A percentile compares a stretch with the other conserved stretches of the same genome.
These are phyloP conservation scores for Lycaena phlaeas DNA, from an alignment of 2,888 invertebrate species.

Conservation along the genomic window DNA sequence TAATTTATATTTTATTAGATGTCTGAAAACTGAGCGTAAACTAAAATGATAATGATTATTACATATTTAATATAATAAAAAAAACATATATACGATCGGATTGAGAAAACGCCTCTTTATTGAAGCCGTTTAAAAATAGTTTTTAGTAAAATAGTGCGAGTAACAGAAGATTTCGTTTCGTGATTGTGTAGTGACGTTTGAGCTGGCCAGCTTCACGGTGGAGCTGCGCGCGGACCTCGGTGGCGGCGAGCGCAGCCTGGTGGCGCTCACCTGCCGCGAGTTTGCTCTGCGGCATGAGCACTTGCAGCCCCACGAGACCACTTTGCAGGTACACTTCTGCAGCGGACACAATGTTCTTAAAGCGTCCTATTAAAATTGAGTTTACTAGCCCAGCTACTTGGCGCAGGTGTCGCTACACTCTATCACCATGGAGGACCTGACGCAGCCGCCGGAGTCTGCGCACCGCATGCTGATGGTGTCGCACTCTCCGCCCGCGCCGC, in stretches of 20 bases:
- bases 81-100: no score
- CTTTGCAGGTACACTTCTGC: slow-evolving; percentile 69
- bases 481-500: slow-evolving; percentile 60
- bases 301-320: slow-evolving; percentile 78
- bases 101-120: no score
- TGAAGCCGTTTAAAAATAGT: no score
- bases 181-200: slow-evolving; percentile 73
- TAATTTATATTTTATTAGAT: no score
- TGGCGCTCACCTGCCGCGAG: slow-evolving; percentile 88
- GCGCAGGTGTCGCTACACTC: slow-evolving; percentile 83
- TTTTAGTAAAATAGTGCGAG: no score
- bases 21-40: no score
- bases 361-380: not conserved
- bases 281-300: slow-evolving; percentile 84
- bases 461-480: slow-evolving; percentile 90
- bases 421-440: slow-evolving; percentile 91
- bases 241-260: slow-evolving; percentile 82
- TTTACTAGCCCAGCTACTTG: not conserved
- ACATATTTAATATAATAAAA: no score
- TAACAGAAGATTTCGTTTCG: not conserved
- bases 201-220: slow-evolving; percentile 81
- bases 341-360: not conserved
- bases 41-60: no score
- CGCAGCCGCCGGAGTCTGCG: slow-evolving; percentile 82
- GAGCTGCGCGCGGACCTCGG: slow-evolving; percentile 82